Evolutionary conservation across 53 echinoderm and acorn worm species (phyloP).

Genomic region (Crossaster papposus): DNA sequence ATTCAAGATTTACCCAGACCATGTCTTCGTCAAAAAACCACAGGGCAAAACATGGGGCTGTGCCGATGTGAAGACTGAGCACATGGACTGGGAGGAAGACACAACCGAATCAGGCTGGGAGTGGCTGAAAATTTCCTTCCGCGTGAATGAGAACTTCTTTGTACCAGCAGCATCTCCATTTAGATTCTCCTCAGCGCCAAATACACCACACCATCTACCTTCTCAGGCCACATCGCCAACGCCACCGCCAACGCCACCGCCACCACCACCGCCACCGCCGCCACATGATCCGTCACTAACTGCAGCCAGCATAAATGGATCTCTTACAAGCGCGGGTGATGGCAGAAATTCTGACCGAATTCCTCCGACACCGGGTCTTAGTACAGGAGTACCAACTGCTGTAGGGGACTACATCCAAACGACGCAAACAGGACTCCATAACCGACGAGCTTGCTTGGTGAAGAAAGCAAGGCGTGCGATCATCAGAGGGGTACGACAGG

Average conservation of each 20-base stretch:
- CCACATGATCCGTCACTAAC: not conserved
- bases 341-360: not conserved
- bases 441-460: not conserved
- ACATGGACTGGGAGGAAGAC: conserved; percentile 17
- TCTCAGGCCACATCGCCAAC: not conserved
- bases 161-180: not conserved
- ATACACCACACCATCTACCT: not conserved
- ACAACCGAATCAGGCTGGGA: not conserved
- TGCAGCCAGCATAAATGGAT: not conserved
- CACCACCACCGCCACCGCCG: not conserved
- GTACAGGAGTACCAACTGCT: not conserved
- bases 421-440: not conserved
- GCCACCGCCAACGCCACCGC: conserved; percentile 2
- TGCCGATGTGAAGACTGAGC: conserved; percentile 11
- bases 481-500: not conserved
- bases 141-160: not conserved
- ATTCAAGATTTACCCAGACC: conserved; percentile 6
- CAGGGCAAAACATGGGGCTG: conserved; percentile 1
- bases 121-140: not conserved
- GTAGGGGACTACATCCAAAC: not conserved
- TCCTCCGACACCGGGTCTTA: not conserved
- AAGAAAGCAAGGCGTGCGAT: not conserved
- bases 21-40: conserved; percentile 18
- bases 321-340: not conserved
- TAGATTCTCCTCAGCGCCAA: not conserved